Percentiles rank a stretch among this genome's conserved stretches.
Evolutionary conservation across 2,113 vertebrate genomes (phyloP).

Genomic region (Fulmarus glacialis): DNA sequence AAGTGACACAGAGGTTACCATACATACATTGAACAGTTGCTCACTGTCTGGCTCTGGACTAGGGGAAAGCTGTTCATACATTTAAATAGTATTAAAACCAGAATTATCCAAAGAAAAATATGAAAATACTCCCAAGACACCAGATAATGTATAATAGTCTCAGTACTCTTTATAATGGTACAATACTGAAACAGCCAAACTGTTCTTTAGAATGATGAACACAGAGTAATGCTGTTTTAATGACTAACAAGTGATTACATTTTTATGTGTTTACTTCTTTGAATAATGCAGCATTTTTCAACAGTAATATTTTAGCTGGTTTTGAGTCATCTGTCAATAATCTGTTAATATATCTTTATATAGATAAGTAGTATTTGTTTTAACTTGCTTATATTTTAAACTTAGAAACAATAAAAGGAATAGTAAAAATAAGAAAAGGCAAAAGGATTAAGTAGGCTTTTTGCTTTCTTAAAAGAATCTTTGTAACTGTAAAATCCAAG

Average conservation of each 20-base stretch:
- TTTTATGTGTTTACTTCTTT: background rate
- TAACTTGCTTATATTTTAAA: background rate
- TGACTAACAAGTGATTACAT: background rate
- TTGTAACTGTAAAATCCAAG: background rate
- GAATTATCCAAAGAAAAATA: background rate
- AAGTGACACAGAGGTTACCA: background rate
- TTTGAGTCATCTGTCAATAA: background rate
- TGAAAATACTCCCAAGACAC: background rate
- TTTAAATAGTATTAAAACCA: background rate
- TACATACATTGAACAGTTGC: background rate
- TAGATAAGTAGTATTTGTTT: background rate
- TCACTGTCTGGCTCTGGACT: background rate
- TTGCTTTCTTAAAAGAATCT: background rate
- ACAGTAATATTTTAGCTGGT: background rate
- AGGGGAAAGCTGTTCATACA: background rate
- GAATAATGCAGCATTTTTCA: background rate
- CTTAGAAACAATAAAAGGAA: background rate
- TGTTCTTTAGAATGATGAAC: background rate
- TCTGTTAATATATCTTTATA: background rate
- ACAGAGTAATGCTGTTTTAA: background rate
- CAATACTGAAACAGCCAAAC: background rate
- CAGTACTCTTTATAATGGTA: background rate
- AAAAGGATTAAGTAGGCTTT: background rate
- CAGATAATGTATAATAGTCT: background rate
- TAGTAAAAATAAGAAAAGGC: background rate